phyloP scores from a whole-genome alignment of 2,113 vertebrate genomes.

The Sialia sialis region DNA sequence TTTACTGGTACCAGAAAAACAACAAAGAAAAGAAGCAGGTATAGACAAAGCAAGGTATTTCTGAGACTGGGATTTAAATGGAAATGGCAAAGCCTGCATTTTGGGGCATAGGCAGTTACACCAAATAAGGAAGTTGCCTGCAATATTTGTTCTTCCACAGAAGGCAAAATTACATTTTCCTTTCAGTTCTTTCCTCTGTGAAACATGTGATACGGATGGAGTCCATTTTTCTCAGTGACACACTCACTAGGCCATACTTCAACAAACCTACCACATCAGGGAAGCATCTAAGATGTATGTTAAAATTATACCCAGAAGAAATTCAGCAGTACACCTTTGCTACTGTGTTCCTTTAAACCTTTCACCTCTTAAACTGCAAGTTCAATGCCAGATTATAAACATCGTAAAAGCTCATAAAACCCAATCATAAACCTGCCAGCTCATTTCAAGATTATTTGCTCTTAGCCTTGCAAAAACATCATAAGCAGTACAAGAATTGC shows the following conservation, averaged over 20 bases:
- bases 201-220: not conserved
- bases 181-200: not conserved
- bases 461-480: conserved; percentile 19
- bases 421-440: conserved; percentile 60
- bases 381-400: conserved; percentile 65
- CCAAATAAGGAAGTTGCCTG: not conserved
- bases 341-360: conserved; percentile 57
- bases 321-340: not conserved
- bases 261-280: not conserved
- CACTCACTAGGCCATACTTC: not conserved
- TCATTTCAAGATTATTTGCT: conserved; percentile 54
- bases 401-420: conserved; percentile 57
- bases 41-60: not conserved
- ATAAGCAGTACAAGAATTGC: not conserved
- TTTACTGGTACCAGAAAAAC: not conserved
- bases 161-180: not conserved
- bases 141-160: not conserved
- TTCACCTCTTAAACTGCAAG: conserved; percentile 53
- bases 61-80: not conserved
- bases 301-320: conserved; percentile 8
- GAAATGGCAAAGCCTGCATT: not conserved
- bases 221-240: not conserved
- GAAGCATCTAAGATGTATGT: not conserved
- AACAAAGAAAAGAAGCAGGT: not conserved
- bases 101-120: not conserved